phyloP scores from a whole-genome alignment of 1,140 invertebrate species.

The Penaeus japonicus region DNA sequence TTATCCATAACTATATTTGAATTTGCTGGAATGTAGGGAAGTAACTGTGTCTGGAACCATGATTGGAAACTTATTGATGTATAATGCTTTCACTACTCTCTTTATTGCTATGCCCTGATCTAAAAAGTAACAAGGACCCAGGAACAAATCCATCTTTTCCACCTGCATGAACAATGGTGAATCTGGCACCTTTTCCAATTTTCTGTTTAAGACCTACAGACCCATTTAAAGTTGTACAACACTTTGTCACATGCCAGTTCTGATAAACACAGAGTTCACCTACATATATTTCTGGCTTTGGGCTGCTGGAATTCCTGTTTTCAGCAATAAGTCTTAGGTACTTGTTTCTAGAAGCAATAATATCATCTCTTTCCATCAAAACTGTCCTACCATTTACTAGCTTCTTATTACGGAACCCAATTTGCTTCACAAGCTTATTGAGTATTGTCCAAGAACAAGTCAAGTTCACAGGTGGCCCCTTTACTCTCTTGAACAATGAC shows the following conservation, averaged over 20 bases:
- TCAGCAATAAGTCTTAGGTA: slow-evolving; percentile 2
- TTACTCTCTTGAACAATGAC: not conserved
- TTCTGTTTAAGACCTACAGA: not conserved
- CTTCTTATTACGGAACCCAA: slow-evolving; percentile 16
- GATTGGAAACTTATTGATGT: slow-evolving; percentile 43
- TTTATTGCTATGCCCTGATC: slow-evolving; percentile 25
- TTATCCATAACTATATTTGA: slow-evolving; percentile 63
- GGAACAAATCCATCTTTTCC: slow-evolving; percentile 53
- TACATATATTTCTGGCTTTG: slow-evolving; percentile 23
- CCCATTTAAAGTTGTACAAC: not conserved
- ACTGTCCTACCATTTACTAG: not conserved
- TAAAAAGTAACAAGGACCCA: slow-evolving; percentile 38
- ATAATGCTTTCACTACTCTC: slow-evolving; percentile 58
- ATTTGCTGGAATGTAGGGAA: slow-evolving; percentile 62
- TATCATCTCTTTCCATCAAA: slow-evolving; percentile 20
- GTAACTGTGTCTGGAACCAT: slow-evolving; percentile 56
- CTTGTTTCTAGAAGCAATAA: slow-evolving; percentile 17
- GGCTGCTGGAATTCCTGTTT: slow-evolving; percentile 7
- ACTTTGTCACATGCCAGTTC: not conserved
- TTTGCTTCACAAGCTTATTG: slow-evolving; percentile 10
- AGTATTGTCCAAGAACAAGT: not conserved
- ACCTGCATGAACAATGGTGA: slow-evolving; percentile 51
- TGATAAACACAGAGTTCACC: slow-evolving; percentile 26
- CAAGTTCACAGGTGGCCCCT: not conserved
- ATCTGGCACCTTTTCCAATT: not conserved